Conservation (phyloP, 2,113 vertebrate species). For the Scolopax mira region DNA sequence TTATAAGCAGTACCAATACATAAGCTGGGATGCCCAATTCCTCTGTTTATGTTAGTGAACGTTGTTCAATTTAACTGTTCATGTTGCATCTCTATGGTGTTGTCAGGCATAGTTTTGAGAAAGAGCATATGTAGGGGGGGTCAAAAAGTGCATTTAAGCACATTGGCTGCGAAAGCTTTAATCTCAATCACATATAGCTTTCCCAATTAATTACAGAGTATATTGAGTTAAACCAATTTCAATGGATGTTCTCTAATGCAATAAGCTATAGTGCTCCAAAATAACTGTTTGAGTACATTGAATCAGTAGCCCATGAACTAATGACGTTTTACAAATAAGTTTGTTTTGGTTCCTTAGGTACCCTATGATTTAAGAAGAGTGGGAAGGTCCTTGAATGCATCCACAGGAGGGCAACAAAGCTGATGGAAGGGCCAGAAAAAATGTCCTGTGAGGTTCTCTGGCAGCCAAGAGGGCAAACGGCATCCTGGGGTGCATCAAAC, state of each 20-base stretch:
- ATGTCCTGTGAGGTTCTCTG: background rate
- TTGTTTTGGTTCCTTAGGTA: background rate
- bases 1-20: background rate
- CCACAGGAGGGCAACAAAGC: background rate
- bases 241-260: background rate
- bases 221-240: background rate
- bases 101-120: background rate
- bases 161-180: background rate
- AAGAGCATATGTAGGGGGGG: background rate
- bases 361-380: background rate
- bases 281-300: background rate
- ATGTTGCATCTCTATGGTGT: background rate
- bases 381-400: fast-evolving
- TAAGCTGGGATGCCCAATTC: background rate
- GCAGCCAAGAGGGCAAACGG: background rate
- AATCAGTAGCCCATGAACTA: background rate
- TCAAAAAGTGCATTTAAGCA: background rate
- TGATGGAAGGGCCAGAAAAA: background rate
- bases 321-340: background rate
- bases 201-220: background rate
- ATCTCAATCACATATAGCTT: background rate
- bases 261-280: background rate
- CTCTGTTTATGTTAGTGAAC: background rate
- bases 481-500: background rate
- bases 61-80: background rate